Conservation (phyloP, 2,797 vertebrate species). For the Capromys pilorides region DNA sequence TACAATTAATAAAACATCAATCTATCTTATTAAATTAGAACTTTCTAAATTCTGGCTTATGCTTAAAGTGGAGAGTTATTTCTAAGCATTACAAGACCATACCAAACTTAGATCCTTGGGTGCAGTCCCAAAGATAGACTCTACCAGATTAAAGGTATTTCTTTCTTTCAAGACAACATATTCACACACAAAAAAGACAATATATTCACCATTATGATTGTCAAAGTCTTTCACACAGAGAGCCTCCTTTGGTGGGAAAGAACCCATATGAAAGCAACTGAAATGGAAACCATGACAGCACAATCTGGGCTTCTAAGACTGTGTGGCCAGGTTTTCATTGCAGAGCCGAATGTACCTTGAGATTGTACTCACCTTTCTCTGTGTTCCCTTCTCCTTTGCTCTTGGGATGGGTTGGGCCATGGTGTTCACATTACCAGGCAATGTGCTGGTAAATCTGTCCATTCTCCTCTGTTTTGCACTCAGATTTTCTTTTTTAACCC, state of each 20-base stretch:
- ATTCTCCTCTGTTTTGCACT: slow-evolving; percentile 1
- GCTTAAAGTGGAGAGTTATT: not conserved
- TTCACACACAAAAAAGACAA: not conserved
- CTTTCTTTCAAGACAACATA: not conserved
- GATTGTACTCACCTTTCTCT: not conserved
- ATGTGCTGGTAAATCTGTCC: not conserved
- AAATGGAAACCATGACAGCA: not conserved
- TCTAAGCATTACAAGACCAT: not conserved
- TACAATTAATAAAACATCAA: not conserved
- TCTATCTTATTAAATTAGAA: slow-evolving; percentile 39
- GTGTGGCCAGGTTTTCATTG: not conserved
- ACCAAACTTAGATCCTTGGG: slow-evolving; percentile 1
- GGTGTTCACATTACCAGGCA: not conserved
- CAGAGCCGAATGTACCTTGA: not conserved
- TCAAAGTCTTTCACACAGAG: not conserved
- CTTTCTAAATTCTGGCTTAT: slow-evolving; percentile 35
- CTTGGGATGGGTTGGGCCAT: not conserved
- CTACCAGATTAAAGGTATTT: not conserved
- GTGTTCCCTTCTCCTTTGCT: not conserved
- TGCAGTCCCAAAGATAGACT: slow-evolving; percentile 29
- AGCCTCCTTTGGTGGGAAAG: not conserved
- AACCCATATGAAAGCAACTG: not conserved
- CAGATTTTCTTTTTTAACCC: not conserved
- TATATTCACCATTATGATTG: not conserved
- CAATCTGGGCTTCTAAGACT: not conserved